Evolutionary conservation across 2,113 vertebrate genomes (phyloP), one percentile per base, ranked within the genome.

Genomic region (Esox niger): DNA sequence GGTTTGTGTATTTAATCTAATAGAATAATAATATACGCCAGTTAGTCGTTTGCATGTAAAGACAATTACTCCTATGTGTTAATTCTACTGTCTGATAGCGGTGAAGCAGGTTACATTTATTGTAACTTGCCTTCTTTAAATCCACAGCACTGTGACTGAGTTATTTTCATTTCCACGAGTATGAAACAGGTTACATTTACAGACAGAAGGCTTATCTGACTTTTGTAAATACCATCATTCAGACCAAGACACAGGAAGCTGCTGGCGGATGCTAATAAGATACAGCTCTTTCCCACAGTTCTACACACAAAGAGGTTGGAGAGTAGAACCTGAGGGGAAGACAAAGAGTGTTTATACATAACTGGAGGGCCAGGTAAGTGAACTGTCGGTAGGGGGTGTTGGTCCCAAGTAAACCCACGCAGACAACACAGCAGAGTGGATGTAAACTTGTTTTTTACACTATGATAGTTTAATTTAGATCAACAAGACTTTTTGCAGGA

Each of bases 331-430:
- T 57, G 27, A 4, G 35, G n/a, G n/a, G n/a, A n/a, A n/a, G n/a
- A n/a, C 63, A 64, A 47, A 38, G 65, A 30, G 55, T 4, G 5
- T 10, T 56, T 76, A 68, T 76, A 58, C 43, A 35, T n/a, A n/a
- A n/a, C n/a, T n/a, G n/a, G n/a, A n/a, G n/a, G n/a, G n/a, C n/a
- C n/a, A n/a, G n/a, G n/a, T n/a, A n/a, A n/a, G n/a, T n/a, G n/a
- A n/a, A n/a, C n/a, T n/a, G n/a, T n/a, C n/a, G n/a, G n/a, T n/a
- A n/a, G n/a, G n/a, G n/a, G n/a, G n/a, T n/a, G n/a, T n/a, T n/a
- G n/a, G n/a, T n/a, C n/a, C n/a, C n/a, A n/a, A n/a, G n/a, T n/a
- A n/a, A n/a, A n/a, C n/a, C n/a, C n/a, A n/a, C n/a, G n/a, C n/a
- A n/a, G n/a, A n/a, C n/a, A n/a, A n/a, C n/a, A n/a, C n/a, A n/a